Evolutionary conservation across 2,888 invertebrate genomes (phyloP), one percentile per base, ranked within the genome.

Genomic region (Epistrophe eligans): DNA sequence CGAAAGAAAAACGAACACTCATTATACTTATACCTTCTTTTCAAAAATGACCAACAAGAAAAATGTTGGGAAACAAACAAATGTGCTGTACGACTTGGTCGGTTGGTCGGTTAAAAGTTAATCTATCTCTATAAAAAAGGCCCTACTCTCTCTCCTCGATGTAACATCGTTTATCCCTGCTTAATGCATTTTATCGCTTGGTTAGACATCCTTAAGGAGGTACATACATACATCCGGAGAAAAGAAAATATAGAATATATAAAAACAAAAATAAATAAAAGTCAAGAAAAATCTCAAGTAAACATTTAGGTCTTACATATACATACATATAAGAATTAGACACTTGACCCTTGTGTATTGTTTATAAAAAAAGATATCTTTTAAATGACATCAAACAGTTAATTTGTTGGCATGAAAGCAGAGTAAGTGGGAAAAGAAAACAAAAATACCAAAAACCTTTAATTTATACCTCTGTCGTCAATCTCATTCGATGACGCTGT

Each of bases 151-250:
- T 9, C 4, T 32, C 5, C 24, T 32, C n/a, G 28, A 55, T 32
- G 28, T 15, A 4, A 55, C 15, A 55, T 55, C 55, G 55, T n/a
- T n/a, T 32, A 55, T n/a, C 55, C 28, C 15, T n/a, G 8, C 15
- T 55, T 9, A 55, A 32, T 55, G 28, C 55, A 55, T n/a, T 55
- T 55, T 32, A 32, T 55, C 55, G n/a, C 55, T 28, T 55, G 55
- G 55, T 55, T 55, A 55, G 32, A 28, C 55, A 15, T 55, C 55
- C 32, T 15, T 28, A 15, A 15, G 24, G 24, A 13, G 52, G n/a
- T 7, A 15, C 5, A 15, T 35, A 8, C 11, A 15, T 13, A 15
- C 2, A 28, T 55, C 15, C 15, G 8, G 8, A 15, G 15, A 55
- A 24, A 28, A 28, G 15, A 55, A 15, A 15, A 24, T 15, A 15